Evolutionary conservation across 1,140 invertebrate genomes (phyloP).

Genomic region (Lasioglossum baleicum): DNA sequence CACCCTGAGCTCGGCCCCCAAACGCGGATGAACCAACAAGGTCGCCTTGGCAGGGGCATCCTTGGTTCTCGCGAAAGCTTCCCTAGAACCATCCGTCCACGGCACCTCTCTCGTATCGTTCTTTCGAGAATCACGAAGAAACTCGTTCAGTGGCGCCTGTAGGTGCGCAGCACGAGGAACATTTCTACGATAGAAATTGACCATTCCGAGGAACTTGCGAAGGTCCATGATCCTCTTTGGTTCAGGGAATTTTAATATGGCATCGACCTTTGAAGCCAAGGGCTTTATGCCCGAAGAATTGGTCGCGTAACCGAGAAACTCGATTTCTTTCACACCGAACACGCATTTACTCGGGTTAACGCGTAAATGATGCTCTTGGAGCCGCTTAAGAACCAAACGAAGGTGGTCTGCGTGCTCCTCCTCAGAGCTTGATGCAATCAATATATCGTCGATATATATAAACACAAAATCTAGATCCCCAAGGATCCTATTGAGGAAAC

Average conservation of each 20-base stretch:
- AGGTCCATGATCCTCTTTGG: neutral
- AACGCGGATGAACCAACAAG: no score
- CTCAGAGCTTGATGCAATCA: conserved; percentile 32
- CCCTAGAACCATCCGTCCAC: neutral
- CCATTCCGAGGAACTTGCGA: conserved; percentile 5
- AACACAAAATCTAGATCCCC: no score
- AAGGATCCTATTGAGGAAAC: no score
- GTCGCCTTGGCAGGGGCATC: no score
- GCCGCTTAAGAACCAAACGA: neutral
- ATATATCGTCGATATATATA: no score
- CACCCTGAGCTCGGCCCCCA: no score
- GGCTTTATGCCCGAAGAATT: neutral
- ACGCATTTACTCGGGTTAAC: neutral
- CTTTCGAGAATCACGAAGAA: neutral
- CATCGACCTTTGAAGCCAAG: neutral
- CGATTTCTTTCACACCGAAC: neutral
- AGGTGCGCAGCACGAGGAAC: neutral
- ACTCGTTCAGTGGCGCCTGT: neutral
- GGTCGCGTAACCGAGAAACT: conserved; percentile 10
- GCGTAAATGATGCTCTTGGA: neutral
- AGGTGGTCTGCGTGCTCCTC: neutral
- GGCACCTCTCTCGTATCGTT: neutral
- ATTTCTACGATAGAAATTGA: conserved; percentile 12
- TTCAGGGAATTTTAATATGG: neutral
- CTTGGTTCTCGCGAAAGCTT: no score